These are phyloP conservation scores for Acipenser ruthenus DNA, from an alignment of 2,797 vertebrate genomes.

Conservation along the genomic window DNA sequence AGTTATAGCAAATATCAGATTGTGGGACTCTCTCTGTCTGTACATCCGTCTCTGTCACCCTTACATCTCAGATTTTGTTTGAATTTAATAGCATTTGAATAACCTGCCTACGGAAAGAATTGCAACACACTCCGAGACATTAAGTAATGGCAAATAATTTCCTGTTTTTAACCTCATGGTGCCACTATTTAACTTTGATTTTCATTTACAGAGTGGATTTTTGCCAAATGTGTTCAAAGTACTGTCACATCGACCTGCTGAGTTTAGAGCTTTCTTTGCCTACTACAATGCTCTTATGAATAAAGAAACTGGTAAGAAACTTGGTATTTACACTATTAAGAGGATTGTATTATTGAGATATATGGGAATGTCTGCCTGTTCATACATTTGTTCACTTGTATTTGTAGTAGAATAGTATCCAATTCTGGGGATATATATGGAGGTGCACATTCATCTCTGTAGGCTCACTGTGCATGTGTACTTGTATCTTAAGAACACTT, in stretches of 20 bases:
- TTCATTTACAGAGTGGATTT: conserved; percentile 56
- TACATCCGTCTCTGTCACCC: too few relatives aligned
- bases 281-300: conserved; percentile 79
- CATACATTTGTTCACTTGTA: conserved; percentile 6
- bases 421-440: not conserved
- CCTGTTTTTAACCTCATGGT: not conserved
- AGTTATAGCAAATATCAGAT: too few relatives aligned
- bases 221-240: conserved; percentile 76
- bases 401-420: not conserved
- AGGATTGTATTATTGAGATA: not conserved
- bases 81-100: not conserved
- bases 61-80: not conserved
- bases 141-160: not conserved
- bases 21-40: too few relatives aligned
- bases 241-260: conserved; percentile 62
- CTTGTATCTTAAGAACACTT: not conserved
- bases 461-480: not conserved
- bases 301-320: conserved; percentile 69
- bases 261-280: conserved; percentile 79
- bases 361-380: not conserved
- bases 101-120: not conserved
- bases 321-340: not conserved
- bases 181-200: not conserved
- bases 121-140: not conserved
- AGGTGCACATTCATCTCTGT: not conserved